Conservation (phyloP, 2,113 vertebrate genomes). For the Gadus chalcogrammus region DNA sequence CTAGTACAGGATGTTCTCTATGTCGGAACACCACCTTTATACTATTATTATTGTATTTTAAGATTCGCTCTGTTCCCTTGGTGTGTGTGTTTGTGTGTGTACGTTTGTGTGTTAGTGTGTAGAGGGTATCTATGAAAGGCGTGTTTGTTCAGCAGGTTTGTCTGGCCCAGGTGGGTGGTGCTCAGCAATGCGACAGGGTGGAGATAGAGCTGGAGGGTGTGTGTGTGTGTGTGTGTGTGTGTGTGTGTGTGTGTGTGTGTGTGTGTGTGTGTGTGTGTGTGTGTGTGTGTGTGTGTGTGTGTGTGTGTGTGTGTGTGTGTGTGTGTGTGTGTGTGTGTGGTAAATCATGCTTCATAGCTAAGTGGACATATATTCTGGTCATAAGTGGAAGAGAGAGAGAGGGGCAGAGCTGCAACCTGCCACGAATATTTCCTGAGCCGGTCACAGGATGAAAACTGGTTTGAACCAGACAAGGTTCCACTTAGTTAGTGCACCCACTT, state of each 20-base stretch:
- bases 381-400: background rate
- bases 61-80: background rate
- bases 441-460: slow-evolving; percentile 16
- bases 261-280: no score
- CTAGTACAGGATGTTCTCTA: background rate
- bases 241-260: background rate
- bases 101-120: background rate
- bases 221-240: no score
- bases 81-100: background rate
- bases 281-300: no score
- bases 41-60: no score
- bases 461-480: slow-evolving; percentile 16
- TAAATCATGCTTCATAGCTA: background rate
- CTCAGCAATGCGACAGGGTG: background rate
- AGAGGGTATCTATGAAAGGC: background rate
- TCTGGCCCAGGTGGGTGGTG: background rate
- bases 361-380: no score
- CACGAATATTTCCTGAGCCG: background rate
- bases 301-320: slow-evolving; percentile 8
- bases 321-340: slow-evolving; percentile 3
- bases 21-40: background rate
- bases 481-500: background rate
- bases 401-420: background rate
- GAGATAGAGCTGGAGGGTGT: background rate
- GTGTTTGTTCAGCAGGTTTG: background rate